A percentile compares a stretch with the other conserved stretches of the same genome.
phyloP scores from a whole-genome alignment of 2,113 vertebrate species.

The Gallinago paraguaiae region DNA sequence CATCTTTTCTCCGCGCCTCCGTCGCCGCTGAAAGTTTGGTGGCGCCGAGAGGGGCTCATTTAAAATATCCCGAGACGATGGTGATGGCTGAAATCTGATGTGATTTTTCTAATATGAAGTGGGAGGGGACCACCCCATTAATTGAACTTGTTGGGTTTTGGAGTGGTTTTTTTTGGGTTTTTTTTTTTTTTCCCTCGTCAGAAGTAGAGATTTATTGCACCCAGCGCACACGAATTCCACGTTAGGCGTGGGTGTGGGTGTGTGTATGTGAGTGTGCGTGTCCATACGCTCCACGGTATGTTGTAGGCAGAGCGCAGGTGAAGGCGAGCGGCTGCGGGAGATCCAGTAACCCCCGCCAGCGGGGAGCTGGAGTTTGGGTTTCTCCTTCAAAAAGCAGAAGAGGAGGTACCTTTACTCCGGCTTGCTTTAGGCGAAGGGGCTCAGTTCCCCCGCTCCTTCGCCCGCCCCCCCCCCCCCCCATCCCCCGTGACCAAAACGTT shows the following conservation, averaged over 20 bases:
- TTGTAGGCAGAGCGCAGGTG: neutral
- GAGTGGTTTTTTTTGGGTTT: too few species aligned
- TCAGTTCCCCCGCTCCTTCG: neutral
- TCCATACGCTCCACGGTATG: fast-evolving
- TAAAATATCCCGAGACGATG: neutral
- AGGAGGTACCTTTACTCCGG: neutral
- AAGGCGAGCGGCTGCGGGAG: neutral
- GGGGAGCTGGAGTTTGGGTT: neutral
- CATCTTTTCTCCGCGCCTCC: neutral
- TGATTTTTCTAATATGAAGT: conserved; percentile 16
- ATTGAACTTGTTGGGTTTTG: neutral
- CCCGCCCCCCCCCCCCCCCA: too few species aligned
- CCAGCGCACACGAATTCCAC: neutral
- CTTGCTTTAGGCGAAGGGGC: neutral
- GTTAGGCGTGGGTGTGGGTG: too few species aligned
- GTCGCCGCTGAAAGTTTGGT: neutral
- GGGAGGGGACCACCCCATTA: neutral
- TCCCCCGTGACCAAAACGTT: neutral
- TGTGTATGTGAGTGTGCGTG: too few species aligned
- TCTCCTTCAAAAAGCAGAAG: neutral
- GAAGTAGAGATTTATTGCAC: neutral
- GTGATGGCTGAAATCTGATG: neutral
- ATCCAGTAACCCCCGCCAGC: neutral
- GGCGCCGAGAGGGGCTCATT: neutral
- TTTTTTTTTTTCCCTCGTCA: neutral